phyloP scores from a whole-genome alignment of 2,888 invertebrate species.

The Junonia oenone region DNA sequence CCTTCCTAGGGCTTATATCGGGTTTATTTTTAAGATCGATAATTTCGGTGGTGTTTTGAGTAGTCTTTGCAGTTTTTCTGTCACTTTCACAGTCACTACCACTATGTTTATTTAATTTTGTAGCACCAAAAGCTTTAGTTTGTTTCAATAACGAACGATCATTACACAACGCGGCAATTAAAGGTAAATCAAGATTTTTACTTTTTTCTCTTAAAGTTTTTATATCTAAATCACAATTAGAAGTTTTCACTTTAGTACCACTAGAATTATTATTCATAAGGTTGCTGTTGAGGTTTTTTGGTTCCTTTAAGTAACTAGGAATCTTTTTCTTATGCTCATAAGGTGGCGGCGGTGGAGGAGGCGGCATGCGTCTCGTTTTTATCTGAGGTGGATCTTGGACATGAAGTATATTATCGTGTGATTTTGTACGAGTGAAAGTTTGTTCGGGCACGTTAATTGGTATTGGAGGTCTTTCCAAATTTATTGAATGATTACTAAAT shows the following conservation, averaged over 20 bases:
- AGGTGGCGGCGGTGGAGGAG: conserved; percentile 71
- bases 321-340: conserved; percentile 72
- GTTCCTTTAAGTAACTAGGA: conserved; percentile 75
- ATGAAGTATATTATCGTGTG: conserved; percentile 89
- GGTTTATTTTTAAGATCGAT: conserved; percentile 67
- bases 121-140: conserved; percentile 91
- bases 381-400: conserved; percentile 72
- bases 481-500: conserved; percentile 81
- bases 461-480: conserved; percentile 84
- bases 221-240: conserved; percentile 84
- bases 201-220: conserved; percentile 92
- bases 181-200: conserved; percentile 92
- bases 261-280: conserved; percentile 48
- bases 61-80: conserved; percentile 61
- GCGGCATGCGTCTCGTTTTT: conserved; percentile 76
- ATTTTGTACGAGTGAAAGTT: conserved; percentile 84
- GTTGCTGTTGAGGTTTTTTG: conserved; percentile 44
- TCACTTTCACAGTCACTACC: conserved; percentile 70
- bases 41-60: conserved; percentile 68
- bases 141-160: conserved; percentile 93
- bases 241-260: conserved; percentile 58
- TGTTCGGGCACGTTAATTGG: conserved; percentile 76
- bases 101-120: conserved; percentile 77
- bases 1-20: conserved; percentile 81
- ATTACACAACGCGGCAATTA: conserved; percentile 95